phyloP scores from a whole-genome alignment of 2,888 invertebrate genomes.

The Phanerotoma sp. region DNA sequence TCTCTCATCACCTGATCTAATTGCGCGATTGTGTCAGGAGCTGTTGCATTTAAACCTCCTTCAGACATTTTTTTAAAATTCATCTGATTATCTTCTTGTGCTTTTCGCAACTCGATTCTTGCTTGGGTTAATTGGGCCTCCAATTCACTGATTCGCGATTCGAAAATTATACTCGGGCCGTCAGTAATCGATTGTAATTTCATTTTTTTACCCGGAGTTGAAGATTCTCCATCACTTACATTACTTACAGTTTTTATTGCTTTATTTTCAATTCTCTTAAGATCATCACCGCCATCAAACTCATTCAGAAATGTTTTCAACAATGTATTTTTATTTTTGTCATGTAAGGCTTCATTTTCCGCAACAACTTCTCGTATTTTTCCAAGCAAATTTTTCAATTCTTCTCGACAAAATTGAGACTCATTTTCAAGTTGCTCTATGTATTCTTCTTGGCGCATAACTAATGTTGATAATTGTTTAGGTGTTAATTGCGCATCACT shows the following conservation, averaged over 20 bases:
- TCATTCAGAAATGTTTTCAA: slow-evolving; percentile 64
- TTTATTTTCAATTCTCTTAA: slow-evolving; percentile 20
- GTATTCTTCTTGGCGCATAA: slow-evolving; percentile 84
- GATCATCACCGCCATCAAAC: slow-evolving; percentile 41
- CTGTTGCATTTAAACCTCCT: slow-evolving; percentile 20
- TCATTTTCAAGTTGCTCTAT: slow-evolving; percentile 84
- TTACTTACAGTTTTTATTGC: too few species aligned
- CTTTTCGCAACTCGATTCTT: slow-evolving; percentile 73
- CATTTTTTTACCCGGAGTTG: slow-evolving; percentile 57
- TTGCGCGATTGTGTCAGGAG: slow-evolving; percentile 35
- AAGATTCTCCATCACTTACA: slow-evolving; percentile 36
- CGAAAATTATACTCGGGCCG: slow-evolving; percentile 79
- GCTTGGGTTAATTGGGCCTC: slow-evolving; percentile 81
- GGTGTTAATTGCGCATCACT: slow-evolving; percentile 42
- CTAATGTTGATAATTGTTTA: slow-evolving; percentile 76
- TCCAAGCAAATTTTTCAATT: slow-evolving; percentile 72
- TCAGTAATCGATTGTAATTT: slow-evolving; percentile 59
- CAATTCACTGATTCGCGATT: slow-evolving; percentile 80
- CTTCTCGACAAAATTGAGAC: slow-evolving; percentile 80
- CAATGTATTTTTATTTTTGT: slow-evolving; percentile 72
- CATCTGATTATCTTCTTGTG: slow-evolving; percentile 68
- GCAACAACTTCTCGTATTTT: slow-evolving; percentile 83
- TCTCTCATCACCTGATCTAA: slow-evolving; percentile 46
- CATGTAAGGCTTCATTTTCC: slow-evolving; percentile 80
- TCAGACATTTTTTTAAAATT: slow-evolving; percentile 51